Percentiles rank a stretch among this genome's conserved stretches.
Conservation (phyloP, 2,797 vertebrate species). For the Botia kubotai region DNA sequence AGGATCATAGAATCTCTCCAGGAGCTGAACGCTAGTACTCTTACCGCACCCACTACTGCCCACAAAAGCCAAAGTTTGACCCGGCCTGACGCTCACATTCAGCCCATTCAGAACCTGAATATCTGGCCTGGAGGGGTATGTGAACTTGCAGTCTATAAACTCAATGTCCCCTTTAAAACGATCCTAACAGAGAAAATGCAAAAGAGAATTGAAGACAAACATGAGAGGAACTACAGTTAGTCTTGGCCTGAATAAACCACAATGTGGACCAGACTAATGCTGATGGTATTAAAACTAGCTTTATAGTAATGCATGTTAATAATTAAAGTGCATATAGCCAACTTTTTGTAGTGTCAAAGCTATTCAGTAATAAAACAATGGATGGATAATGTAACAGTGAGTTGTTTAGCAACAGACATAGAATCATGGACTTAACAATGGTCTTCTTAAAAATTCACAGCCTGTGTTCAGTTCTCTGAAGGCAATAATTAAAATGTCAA, state of each 20-base stretch:
- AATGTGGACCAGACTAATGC: background rate
- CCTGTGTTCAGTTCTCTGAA: too few relatives aligned
- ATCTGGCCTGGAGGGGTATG: constrained; percentile 92
- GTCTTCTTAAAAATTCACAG: too few relatives aligned
- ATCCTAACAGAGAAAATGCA: constrained; percentile 70
- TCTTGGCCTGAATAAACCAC: background rate
- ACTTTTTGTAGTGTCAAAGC: too few relatives aligned
- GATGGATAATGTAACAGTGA: too few relatives aligned
- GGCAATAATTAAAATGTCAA: too few relatives aligned
- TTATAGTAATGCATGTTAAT: too few relatives aligned
- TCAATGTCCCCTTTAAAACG: constrained; percentile 92
- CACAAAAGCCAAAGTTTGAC: constrained; percentile 95
- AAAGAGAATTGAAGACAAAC: background rate
- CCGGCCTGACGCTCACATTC: constrained; percentile 86
- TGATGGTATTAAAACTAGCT: too few relatives aligned
- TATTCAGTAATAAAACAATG: too few relatives aligned
- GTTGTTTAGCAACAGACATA: too few relatives aligned
- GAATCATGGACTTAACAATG: too few relatives aligned
- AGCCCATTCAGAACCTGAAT: constrained; percentile 93
- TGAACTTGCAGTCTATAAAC: constrained; percentile 94
- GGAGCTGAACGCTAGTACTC: constrained; percentile 94
- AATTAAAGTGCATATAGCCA: too few relatives aligned
- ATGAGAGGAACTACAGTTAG: background rate
- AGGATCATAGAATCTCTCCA: constrained; percentile 96
- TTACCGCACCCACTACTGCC: constrained; percentile 98